Evolutionary conservation across 2,888 invertebrate species (phyloP), one percentile per base, ranked within the genome.

Genomic region (Tipula confusa): DNA sequence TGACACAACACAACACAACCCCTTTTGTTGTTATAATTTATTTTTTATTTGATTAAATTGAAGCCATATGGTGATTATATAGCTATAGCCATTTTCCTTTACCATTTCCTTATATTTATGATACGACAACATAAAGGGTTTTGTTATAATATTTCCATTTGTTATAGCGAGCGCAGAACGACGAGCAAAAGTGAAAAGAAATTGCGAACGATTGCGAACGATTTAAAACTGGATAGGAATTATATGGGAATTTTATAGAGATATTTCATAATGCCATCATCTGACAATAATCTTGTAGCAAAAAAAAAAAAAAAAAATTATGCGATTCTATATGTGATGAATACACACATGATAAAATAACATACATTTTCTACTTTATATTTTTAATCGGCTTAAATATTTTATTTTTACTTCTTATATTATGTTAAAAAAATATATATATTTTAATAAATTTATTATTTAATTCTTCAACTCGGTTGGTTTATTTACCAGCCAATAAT

Each of bases 211-310:
- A 64, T 24, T 43, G n/a, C 15, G 64, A n/a, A n/a, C n/a, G n/a
- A 24, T 64, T 64, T 64, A 64, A 18, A 64, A 64, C 64, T n/a
- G 64, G 24, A 64, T 24, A 7, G 36, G 2, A 64, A 24, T 64
- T 64, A 64, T 64, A 64, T 24, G 64, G 24, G 64, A 64, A 64
- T 64, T 64, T 64, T 64, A 64, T 64, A 64, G 64, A 64, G 64
- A 64, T 64, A 24, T 64, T 24, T 24, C 64, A 43, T 43, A 43
- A 43, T 43, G 43, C 43, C 43, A 43, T 43, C 43, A 64, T 64
- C 64, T 64, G 64, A 64, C 64, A 64, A 64, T 24, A 64, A 64
- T 64, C 64, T 64, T 24, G 24, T 64, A 64, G 64, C 24, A 24
- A 43, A n/a, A 36, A 9, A 1, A 9, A 36, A 9, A 36, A 9